Conservation (phyloP, 2,888 invertebrate genomes). For the Pterobdella sp. region DNA sequence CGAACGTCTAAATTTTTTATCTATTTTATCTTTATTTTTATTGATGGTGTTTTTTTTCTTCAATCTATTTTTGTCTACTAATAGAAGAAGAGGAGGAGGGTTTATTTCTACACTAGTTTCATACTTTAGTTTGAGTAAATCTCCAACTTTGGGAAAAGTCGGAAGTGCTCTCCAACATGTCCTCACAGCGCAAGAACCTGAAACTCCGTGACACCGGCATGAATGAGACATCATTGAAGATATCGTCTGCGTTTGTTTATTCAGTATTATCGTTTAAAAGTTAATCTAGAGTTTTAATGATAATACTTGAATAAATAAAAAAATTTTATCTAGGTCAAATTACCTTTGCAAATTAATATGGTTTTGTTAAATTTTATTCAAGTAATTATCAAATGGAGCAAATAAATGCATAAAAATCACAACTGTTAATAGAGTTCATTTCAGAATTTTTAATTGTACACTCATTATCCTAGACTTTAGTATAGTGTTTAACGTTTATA, state of each 20-base stretch:
- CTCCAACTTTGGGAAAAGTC: conserved; percentile 35
- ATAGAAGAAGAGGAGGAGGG: conserved; percentile 30
- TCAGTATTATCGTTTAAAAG: background rate
- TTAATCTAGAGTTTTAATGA: background rate
- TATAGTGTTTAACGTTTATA: too few species aligned
- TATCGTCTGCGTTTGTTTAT: conserved; percentile 29
- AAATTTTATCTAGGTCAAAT: too few species aligned
- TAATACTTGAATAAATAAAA: background rate
- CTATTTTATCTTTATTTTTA: background rate
- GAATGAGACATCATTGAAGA: conserved; percentile 33
- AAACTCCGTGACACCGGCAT: conserved; percentile 39
- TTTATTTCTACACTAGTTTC: conserved; percentile 33
- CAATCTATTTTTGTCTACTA: conserved; percentile 22
- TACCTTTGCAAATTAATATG: too few species aligned
- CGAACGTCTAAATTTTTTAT: conserved; percentile 1
- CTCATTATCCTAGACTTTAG: too few species aligned
- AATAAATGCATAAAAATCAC: too few species aligned
- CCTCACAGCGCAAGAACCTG: conserved; percentile 39
- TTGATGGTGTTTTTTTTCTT: conserved; percentile 17
- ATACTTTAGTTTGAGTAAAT: conserved; percentile 35
- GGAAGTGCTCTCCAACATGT: conserved; percentile 38
- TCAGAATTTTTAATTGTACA: too few species aligned
- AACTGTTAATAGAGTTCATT: too few species aligned
- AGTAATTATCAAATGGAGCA: too few species aligned
- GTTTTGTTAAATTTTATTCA: too few species aligned